Base-by-base conservation (phyloP, 2,113 vertebrate genomes). In the Emydura subglobosa region DNA sequence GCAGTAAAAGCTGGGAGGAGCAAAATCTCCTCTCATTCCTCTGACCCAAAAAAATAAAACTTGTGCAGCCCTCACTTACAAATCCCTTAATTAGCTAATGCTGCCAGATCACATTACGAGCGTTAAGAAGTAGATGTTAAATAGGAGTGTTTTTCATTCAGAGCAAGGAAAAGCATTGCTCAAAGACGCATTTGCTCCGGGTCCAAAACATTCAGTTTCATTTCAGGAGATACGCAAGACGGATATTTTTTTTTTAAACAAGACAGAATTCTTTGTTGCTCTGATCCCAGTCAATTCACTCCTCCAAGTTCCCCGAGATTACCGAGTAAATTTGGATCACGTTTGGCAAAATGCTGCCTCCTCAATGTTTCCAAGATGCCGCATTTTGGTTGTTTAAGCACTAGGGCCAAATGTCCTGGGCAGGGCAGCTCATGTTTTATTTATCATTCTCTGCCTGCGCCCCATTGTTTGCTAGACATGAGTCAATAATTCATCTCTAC, bases 51-150 rank as follows among this genome's bases (percentile, higher is more conserved):
- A 95, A 96, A 93, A 93, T 84, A 96, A 95, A 97, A 89, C 87
- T 83, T 85, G 91, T 90, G 86, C 92, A 96, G 87, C 68, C 92
- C 44, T 24, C 44, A 89, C 44, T 92, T 96, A 96, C 90, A 96
- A 97, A 97, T 96, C 91, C 82, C 57, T 96, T 94, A 95, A 97
- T 94, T 95, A 92, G 47, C 44, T 42, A 93, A 50, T 53, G 51
- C 80, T 93, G 89, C 65, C 55, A 22, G 85, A 78, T 31, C 57
- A 54, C 22, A 79, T 53, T 83, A 83, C 1, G 16, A 88, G 22
- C 68, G 44, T 83, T 83, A 85, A 88, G 83, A 87, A 24, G 24
- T 89, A 87, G 72, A 78, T 9, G 34, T 57, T 92, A 86, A 95
- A 93, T 79, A 83, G 80, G 51, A 86, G 78, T 92, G 51, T 16